These are phyloP conservation scores for Corynorhinus townsendii DNA, from an alignment of 2,113 vertebrate species.

Conservation along the genomic window DNA sequence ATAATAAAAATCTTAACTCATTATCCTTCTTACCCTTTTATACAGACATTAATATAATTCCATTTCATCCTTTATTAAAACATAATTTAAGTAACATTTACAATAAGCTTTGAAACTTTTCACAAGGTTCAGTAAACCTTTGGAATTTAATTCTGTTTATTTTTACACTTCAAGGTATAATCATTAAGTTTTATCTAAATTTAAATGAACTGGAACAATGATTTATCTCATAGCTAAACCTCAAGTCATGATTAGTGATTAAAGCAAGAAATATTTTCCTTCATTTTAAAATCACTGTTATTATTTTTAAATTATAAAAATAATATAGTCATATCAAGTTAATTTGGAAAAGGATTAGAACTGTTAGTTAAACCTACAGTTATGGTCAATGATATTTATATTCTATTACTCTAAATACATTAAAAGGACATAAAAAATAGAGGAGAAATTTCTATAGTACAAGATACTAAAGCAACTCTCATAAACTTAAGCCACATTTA, in stretches of 20 bases:
- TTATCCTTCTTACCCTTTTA: neutral
- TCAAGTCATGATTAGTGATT: neutral
- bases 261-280: neutral
- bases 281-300: conserved; percentile 11
- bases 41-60: conserved; percentile 1
- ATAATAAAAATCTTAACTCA: conserved; percentile 7
- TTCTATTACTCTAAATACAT: neutral
- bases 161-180: conserved; percentile 6
- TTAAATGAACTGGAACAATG: conserved; percentile 13
- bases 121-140: neutral
- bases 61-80: neutral
- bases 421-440: neutral
- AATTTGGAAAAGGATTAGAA: neutral
- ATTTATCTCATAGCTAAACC: neutral
- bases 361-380: neutral
- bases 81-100: conserved; percentile 22
- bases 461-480: neutral
- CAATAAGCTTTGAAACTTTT: neutral
- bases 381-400: neutral
- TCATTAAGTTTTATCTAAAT: conserved; percentile 13
- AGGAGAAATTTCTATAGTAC: neutral
- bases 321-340: neutral
- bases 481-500: neutral
- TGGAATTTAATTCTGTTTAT: conserved; percentile 11
- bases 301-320: conserved; percentile 32